Evolutionary conservation across 1,140 invertebrate species (phyloP), one percentile per base, ranked within the genome.

Genomic region (Ericerus pela): DNA sequence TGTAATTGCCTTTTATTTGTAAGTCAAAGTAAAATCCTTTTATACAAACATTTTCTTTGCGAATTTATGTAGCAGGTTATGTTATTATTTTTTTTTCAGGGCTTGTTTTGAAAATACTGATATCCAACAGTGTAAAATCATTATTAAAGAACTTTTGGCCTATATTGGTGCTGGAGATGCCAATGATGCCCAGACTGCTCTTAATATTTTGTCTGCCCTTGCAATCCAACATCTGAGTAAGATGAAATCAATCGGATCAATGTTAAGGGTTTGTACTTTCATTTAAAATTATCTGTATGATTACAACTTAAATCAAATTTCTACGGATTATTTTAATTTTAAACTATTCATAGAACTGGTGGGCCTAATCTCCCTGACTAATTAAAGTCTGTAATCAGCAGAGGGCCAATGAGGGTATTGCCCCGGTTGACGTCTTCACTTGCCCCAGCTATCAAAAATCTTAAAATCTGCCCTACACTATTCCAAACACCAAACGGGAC

Each of bases 1-100:
- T 54, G 59, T 59, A 12, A 31, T 43, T 27, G 59, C 53, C 36
- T 56, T 64, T 51, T 59, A 58, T 51, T 53, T 41, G 63, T 64
- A 54, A 61, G 62, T 61, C 36, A 10, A 53, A n/a, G n/a, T n/a
- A 33, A 20, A 33, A 27, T 20, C n/a, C 20, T 8, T 57, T 54
- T 28, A 20, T 12, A 26, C n/a, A 33, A 33, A 10, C n/a, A 33
- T 33, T 33, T 33, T 33, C n/a, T n/a, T n/a, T n/a, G n/a, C n/a
- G n/a, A n/a, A n/a, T n/a, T n/a, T n/a, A n/a, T n/a, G n/a, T n/a
- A n/a, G n/a, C n/a, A n/a, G 36, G 4, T 38, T n/a, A n/a, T 5
- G 5, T 38, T 14, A 51, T 28, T 22, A 4, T 29, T 33, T 55
- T 11, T 47, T 55, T 56, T 57, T 12, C 41, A 63, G 62, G 22